phyloP scores from a whole-genome alignment of 2,113 vertebrate species.

The Spheniscus mendiculus region DNA sequence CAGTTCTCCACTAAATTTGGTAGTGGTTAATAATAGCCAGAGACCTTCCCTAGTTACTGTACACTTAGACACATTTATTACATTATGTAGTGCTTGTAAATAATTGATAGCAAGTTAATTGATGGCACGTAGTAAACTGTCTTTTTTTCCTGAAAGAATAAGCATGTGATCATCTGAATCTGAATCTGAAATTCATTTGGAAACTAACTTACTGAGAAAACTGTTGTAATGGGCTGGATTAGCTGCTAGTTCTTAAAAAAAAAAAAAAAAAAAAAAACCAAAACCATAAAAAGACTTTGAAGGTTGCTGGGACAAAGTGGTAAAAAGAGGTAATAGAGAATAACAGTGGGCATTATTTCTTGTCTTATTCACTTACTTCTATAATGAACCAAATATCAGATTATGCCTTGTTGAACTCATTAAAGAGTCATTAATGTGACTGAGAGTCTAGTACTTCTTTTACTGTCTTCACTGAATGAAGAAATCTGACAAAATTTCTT shows the following conservation, averaged over 20 bases:
- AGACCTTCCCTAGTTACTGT: neutral
- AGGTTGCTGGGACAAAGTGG: neutral
- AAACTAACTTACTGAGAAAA: neutral
- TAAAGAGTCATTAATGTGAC: neutral
- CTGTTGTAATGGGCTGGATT: neutral
- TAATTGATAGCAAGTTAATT: neutral
- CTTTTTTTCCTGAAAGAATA: neutral
- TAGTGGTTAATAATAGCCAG: neutral
- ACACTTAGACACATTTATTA: neutral
- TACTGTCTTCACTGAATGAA: neutral
- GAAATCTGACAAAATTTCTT: neutral
- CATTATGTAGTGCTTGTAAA: neutral
- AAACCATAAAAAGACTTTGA: neutral
- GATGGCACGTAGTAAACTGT: neutral
- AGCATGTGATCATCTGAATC: fast-evolving
- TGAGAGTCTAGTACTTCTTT: neutral
- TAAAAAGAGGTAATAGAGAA: neutral
- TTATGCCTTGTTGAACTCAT: neutral
- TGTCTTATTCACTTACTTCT: neutral
- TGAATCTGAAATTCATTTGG: neutral
- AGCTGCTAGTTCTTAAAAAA: neutral
- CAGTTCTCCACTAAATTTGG: neutral
- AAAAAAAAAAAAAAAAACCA: neutral
- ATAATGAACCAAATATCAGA: neutral
- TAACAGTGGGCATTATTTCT: neutral